These are phyloP conservation scores for Hypena proboscidalis DNA, from an alignment of 2,888 invertebrate species.

Conservation along the genomic window DNA sequence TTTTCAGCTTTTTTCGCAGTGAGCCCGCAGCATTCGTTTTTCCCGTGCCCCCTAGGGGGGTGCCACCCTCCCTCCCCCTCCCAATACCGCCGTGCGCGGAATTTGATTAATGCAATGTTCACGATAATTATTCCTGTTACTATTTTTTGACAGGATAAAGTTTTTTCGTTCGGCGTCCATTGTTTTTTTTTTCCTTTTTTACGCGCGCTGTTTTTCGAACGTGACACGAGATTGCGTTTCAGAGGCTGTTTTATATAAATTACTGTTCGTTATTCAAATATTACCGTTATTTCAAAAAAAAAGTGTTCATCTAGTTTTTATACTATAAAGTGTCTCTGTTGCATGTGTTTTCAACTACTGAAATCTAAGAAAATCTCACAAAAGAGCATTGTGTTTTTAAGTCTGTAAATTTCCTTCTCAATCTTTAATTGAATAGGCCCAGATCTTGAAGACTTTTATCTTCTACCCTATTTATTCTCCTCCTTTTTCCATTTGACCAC, in stretches of 20 bases:
- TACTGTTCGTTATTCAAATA: slow-evolving; percentile 11
- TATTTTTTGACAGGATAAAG: slow-evolving; percentile 81
- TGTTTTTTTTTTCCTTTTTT: slow-evolving; percentile 45
- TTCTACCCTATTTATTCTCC: no score
- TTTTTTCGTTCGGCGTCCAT: slow-evolving; percentile 67
- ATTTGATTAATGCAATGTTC: slow-evolving; percentile 86
- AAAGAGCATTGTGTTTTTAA: no score
- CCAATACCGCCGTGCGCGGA: slow-evolving; percentile 81
- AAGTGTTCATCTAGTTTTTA: no score
- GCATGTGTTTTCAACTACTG: no score
- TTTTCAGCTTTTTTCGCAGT: slow-evolving; percentile 80
- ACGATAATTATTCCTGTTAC: slow-evolving; percentile 84
- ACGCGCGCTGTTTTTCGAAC: slow-evolving; percentile 35
- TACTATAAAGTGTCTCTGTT: slow-evolving; percentile 18
- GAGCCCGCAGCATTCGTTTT: slow-evolving; percentile 80
- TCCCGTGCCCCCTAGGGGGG: slow-evolving; percentile 53
- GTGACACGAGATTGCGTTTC: slow-evolving; percentile 38
- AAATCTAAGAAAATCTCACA: no score
- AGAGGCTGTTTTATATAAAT: slow-evolving; percentile 30
- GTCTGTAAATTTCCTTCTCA: no score
- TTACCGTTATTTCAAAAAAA: not conserved
- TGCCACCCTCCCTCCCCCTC: slow-evolving; percentile 49
- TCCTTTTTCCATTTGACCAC: no score
- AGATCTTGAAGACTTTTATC: no score
- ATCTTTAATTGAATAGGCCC: no score